phyloP scores from a whole-genome alignment of 2,888 invertebrate genomes.

The Drosophila mimica region DNA sequence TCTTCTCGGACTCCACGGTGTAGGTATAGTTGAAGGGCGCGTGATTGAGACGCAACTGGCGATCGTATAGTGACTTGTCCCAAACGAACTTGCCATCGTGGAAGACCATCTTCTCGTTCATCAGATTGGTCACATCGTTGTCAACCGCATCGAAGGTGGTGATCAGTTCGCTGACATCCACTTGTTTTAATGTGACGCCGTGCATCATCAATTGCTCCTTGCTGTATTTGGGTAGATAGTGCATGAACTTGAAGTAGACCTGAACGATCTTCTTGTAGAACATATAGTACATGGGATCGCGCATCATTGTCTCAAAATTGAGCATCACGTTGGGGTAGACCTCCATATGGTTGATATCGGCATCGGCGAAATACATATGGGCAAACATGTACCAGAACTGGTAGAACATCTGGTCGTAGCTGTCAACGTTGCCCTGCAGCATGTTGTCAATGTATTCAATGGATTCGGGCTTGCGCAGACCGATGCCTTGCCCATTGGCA shows the following conservation, averaged over 20 bases:
- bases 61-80: conserved; percentile 85
- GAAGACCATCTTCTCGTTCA: conserved; percentile 82
- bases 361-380: conserved; percentile 71
- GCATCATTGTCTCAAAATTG: conserved; percentile 88
- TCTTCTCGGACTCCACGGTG: conserved; percentile 87
- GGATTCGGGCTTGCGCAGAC: conserved; percentile 84
- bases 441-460: conserved; percentile 87
- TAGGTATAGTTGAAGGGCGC: conserved; percentile 88
- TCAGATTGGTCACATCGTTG: conserved; percentile 86
- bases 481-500: conserved; percentile 69
- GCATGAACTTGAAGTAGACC: conserved; percentile 87
- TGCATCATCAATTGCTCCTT: conserved; percentile 87
- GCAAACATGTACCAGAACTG: conserved; percentile 78
- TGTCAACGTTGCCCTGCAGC: conserved; percentile 86
- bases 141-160: conserved; percentile 90
- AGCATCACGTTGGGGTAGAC: conserved; percentile 88
- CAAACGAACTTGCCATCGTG: conserved; percentile 84
- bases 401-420: conserved; percentile 77
- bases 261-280: conserved; percentile 88
- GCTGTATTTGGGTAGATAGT: conserved; percentile 87
- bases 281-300: conserved; percentile 91
- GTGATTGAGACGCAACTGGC: conserved; percentile 90
- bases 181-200: conserved; percentile 88
- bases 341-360: conserved; percentile 51
- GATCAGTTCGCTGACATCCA: conserved; percentile 88